These are phyloP conservation scores for Drosophila sechellia DNA, from an alignment of 1,140 invertebrate genomes.

Conservation along the genomic window DNA sequence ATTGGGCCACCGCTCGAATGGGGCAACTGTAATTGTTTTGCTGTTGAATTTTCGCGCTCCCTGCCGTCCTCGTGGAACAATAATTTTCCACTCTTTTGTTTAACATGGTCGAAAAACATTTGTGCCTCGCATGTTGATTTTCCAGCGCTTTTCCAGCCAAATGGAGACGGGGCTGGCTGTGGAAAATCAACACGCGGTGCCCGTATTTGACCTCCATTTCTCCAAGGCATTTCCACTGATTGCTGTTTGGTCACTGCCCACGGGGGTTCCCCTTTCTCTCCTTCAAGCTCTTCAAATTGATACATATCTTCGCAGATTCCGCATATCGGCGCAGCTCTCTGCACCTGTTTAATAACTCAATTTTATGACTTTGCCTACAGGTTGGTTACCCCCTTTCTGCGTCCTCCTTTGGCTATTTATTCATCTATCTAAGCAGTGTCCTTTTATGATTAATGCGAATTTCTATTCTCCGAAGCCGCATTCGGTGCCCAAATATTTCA, in stretches of 20 bases:
- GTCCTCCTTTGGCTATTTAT: conserved; percentile 45
- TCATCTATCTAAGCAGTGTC: conserved; percentile 56
- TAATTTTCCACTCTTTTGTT: conserved; percentile 56
- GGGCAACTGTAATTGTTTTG: conserved; percentile 76
- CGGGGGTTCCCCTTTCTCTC: conserved; percentile 12
- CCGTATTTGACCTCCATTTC: conserved; percentile 65
- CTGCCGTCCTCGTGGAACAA: conserved; percentile 25
- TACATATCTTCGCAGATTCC: conserved; percentile 10
- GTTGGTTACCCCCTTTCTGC: conserved; percentile 21
- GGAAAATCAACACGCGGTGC: conserved; percentile 29
- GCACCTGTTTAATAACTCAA: conserved; percentile 78
- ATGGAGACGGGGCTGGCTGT: neutral
- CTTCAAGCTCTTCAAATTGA: conserved; percentile 1
- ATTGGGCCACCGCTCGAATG: conserved; percentile 64
- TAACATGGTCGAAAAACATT: conserved; percentile 53
- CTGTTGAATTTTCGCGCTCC: conserved; percentile 59
- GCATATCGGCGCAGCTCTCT: conserved; percentile 11
- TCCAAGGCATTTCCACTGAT: conserved; percentile 54
- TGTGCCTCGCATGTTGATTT: conserved; percentile 54
- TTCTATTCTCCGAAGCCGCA: conserved; percentile 34
- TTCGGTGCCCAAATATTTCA: conserved; percentile 70
- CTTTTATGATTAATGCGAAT: conserved; percentile 70
- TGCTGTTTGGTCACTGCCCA: conserved; percentile 53
- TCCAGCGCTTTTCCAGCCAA: conserved; percentile 39
- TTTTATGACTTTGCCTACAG: conserved; percentile 65